Conservation (phyloP, 2,888 invertebrate genomes). For the Teinopalpus imperialis region DNA sequence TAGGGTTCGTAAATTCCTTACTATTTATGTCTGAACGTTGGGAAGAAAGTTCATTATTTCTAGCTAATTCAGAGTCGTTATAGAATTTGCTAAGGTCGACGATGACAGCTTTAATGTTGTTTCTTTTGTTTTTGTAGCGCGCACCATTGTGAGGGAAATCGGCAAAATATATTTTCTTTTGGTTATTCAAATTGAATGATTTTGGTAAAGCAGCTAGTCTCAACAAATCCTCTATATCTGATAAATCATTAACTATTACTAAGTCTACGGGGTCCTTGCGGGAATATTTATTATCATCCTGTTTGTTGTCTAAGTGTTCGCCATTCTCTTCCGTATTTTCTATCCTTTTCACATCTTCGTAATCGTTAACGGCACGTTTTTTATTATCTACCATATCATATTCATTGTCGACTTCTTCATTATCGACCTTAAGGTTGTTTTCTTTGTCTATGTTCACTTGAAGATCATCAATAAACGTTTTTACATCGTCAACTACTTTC, state of each 20-base stretch:
- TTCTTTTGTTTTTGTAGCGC: background rate
- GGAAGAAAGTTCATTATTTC: background rate
- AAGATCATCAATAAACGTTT: slow-evolving; percentile 35
- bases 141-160: slow-evolving; percentile 1
- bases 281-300: background rate
- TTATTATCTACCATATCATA: too few relatives aligned
- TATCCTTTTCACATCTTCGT: background rate
- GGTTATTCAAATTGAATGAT: background rate
- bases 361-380: background rate
- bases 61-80: slow-evolving; percentile 4
- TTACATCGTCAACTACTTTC: slow-evolving; percentile 30
- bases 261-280: slow-evolving; percentile 6
- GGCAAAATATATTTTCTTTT: background rate
- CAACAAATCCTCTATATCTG: slow-evolving; percentile 14
- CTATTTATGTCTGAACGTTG: background rate
- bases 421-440: too few relatives aligned
- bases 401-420: too few relatives aligned
- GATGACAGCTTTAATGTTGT: slow-evolving; percentile 1
- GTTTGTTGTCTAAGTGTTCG: background rate
- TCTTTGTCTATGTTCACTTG: slow-evolving; percentile 23
- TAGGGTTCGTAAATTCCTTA: slow-evolving; percentile 8
- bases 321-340: background rate
- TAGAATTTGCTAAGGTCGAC: slow-evolving; percentile 7
- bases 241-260: slow-evolving; percentile 12
- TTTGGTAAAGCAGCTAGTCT: slow-evolving; percentile 7